phyloP scores from a whole-genome alignment of 2,797 vertebrate genomes.

The Catostomus latipinnis region DNA sequence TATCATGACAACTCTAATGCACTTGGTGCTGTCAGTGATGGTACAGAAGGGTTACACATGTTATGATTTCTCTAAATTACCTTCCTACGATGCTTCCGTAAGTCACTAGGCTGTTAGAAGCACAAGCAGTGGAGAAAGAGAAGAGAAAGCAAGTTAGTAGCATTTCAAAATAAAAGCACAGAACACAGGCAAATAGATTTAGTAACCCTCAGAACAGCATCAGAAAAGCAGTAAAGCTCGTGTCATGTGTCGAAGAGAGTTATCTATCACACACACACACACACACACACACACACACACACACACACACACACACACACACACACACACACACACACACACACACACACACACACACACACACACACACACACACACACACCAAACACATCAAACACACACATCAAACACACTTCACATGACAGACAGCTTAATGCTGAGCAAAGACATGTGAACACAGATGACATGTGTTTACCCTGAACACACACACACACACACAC shows the following conservation, averaged over 20 bases:
- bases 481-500: slow-evolving; percentile 1
- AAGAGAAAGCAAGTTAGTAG: slow-evolving; percentile 51
- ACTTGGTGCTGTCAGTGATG: not conserved
- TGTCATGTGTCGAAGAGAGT: no score
- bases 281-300: no score
- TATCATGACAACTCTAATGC: no score
- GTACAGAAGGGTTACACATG: not conserved
- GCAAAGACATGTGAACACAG: no score
- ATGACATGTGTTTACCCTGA: no score
- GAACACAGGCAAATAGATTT: not conserved
- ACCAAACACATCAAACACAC: no score
- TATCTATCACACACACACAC: no score
- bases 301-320: no score
- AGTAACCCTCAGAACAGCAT: not conserved
- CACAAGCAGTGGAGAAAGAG: slow-evolving; percentile 76
- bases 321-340: no score
- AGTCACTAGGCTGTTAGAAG: slow-evolving; percentile 97
- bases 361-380: no score
- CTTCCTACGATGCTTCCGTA: slow-evolving; percentile 99
- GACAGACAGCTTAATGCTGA: not conserved
- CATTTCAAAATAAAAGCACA: slow-evolving; percentile 4
- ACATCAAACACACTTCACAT: not conserved
- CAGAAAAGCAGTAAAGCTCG: no score
- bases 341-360: no score
- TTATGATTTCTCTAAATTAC: slow-evolving; percentile 79